A percentile compares a stretch with the other conserved stretches of the same genome.
phyloP scores from a whole-genome alignment of 1,140 invertebrate species.

The Drosophila varians region DNA sequence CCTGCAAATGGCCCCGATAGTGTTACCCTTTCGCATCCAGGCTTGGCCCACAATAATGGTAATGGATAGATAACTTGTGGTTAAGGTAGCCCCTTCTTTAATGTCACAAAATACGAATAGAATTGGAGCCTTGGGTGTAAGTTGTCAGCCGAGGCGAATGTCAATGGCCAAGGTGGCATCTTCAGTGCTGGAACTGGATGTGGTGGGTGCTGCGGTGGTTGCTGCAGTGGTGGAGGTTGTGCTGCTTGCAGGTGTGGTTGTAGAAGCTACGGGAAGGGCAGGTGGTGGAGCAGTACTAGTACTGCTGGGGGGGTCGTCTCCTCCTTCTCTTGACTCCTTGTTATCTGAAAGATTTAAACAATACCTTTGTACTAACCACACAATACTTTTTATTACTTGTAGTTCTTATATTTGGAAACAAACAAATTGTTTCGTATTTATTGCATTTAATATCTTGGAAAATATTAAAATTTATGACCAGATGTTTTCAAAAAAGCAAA shows the following conservation, averaged over 20 bases:
- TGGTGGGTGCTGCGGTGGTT: conserved; percentile 12
- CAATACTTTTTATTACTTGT: no score
- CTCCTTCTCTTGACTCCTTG: not conserved
- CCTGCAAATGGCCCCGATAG: conserved; percentile 27
- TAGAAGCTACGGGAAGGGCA: not conserved
- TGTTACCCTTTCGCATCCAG: conserved; percentile 32
- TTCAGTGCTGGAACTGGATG: conserved; percentile 33
- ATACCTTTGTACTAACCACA: no score
- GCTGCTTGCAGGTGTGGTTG: not conserved
- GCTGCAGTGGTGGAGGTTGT: conserved; percentile 1
- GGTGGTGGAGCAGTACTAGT: conserved; percentile 11
- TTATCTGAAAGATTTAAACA: conserved; percentile 11
- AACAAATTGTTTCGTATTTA: not conserved
- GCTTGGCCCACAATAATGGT: conserved; percentile 14
- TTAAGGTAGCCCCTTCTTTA: conserved; percentile 40
- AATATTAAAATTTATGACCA: not conserved
- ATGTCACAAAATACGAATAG: conserved; percentile 10
- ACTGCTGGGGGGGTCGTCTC: not conserved
- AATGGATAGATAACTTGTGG: conserved; percentile 43
- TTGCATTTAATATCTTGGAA: not conserved
- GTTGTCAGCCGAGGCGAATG: conserved; percentile 49
- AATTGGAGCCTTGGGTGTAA: conserved; percentile 10
- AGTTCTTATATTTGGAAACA: no score
- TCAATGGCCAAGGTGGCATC: conserved; percentile 57
- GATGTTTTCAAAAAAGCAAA: not conserved